These are phyloP conservation scores for Platycheirus albimanus DNA, from an alignment of 2,888 invertebrate genomes.

Conservation along the genomic window DNA sequence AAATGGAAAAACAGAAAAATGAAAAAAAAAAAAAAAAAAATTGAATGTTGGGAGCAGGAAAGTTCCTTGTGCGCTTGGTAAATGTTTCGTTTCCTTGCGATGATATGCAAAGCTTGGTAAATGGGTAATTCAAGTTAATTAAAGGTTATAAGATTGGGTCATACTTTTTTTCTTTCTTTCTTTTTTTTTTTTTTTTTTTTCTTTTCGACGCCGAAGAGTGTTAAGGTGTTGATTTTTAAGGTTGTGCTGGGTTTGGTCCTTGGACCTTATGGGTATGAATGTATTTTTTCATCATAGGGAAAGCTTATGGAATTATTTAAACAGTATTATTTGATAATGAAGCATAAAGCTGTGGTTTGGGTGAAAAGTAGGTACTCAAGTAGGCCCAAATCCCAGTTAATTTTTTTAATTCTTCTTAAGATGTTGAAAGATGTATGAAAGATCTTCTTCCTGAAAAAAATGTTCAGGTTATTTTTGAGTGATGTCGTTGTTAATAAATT, in stretches of 20 bases:
- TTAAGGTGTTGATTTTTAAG: slow-evolving; percentile 35
- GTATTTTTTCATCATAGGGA: slow-evolving; percentile 5
- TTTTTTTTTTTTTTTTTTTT: slow-evolving; percentile 6
- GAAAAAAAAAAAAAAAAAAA: no score
- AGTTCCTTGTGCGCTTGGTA: slow-evolving; percentile 32
- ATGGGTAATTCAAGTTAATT: slow-evolving; percentile 74
- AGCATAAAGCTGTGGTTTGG: slow-evolving; percentile 9
- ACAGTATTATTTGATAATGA: slow-evolving; percentile 17
- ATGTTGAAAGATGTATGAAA: no score
- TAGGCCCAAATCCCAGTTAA: no score
- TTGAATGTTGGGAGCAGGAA: slow-evolving; percentile 40
- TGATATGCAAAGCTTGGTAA: slow-evolving; percentile 65
- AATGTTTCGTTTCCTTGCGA: slow-evolving; percentile 34
- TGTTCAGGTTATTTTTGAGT: no score
- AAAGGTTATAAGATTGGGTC: slow-evolving; percentile 71
- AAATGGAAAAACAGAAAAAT: no score
- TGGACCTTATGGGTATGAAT: slow-evolving; percentile 37
- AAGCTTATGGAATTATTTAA: slow-evolving; percentile 14
- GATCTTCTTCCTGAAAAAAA: no score
- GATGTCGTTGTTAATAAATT: no score
- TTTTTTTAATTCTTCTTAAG: no score
- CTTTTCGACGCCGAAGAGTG: slow-evolving; percentile 35
- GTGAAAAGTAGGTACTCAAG: no score
- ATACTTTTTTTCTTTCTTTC: slow-evolving; percentile 29
- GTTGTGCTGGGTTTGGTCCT: slow-evolving; percentile 29